A percentile compares a stretch with the other conserved stretches of the same genome.
Conservation (phyloP, 2,113 vertebrate genomes). For the Pedionomus torquatus region DNA sequence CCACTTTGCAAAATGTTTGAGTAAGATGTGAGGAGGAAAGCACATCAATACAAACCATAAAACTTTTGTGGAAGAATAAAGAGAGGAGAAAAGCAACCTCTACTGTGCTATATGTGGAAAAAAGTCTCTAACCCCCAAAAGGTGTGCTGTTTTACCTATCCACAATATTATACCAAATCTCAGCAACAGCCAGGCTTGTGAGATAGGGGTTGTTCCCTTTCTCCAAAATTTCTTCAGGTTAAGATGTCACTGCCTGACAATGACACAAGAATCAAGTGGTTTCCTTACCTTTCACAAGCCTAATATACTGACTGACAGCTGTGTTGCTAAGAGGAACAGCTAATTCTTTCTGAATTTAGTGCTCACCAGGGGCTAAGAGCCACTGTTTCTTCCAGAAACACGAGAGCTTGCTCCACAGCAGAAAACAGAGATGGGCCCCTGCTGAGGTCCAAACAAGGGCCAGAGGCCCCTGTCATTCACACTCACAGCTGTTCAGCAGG, state of each 20-base stretch:
- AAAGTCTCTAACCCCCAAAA: not conserved
- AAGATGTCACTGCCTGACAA: not conserved
- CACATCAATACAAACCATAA: not conserved
- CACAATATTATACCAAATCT: not conserved
- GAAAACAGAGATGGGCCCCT: not conserved
- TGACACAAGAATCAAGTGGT: not conserved
- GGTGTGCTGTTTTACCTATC: rapidly evolving
- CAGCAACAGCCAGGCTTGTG: not conserved
- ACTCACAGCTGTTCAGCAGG: not conserved
- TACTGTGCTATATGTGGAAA: not conserved
- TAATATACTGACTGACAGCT: not conserved
- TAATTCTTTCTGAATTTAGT: not conserved
- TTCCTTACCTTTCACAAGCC: not conserved
- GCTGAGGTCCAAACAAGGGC: not conserved
- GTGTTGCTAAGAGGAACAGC: not conserved
- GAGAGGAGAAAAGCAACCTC: not conserved
- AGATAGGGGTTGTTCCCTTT: not conserved
- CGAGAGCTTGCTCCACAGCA: not conserved
- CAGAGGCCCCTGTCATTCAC: not conserved
- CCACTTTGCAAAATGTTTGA: not conserved
- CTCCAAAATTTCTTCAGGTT: not conserved
- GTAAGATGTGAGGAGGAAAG: not conserved
- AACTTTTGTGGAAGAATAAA: not conserved
- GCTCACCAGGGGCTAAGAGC: not conserved
- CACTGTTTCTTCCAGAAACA: not conserved